phyloP scores from a whole-genome alignment of 64 coral and sea anemone genomes.

The Cladopsammia gracilis region DNA sequence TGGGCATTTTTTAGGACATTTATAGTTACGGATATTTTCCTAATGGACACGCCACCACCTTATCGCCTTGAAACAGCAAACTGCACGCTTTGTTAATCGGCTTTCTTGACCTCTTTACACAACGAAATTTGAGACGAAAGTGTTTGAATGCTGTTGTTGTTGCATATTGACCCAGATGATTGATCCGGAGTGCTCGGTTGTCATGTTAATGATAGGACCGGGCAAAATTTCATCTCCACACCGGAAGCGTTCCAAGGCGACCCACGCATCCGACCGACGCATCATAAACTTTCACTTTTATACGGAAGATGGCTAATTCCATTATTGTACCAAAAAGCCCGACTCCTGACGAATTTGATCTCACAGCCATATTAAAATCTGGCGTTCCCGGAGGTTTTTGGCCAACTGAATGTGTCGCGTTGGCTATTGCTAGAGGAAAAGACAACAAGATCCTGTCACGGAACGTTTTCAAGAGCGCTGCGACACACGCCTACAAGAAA shows the following conservation, averaged over 20 bases:
- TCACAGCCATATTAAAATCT: slow-evolving; percentile 22
- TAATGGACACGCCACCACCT: no score
- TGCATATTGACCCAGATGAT: neutral
- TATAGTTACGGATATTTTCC: no score
- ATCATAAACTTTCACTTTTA: slow-evolving; percentile 1
- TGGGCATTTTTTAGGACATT: no score
- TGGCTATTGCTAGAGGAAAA: slow-evolving; percentile 25
- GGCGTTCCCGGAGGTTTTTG: slow-evolving; percentile 62
- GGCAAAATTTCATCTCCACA: neutral
- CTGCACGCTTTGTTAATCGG: neutral
- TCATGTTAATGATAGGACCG: neutral
- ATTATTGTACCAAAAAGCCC: neutral
- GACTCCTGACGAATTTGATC: slow-evolving; percentile 34
- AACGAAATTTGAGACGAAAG: neutral
- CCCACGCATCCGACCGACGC: neutral
- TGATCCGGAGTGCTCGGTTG: neutral
- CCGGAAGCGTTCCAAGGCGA: neutral
- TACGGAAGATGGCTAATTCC: neutral
- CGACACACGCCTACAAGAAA: neutral
- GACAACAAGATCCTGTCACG: slow-evolving; percentile 26
- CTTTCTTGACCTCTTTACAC: neutral
- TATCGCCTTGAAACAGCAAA: no score
- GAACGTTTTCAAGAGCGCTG: slow-evolving; percentile 32
- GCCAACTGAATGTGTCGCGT: slow-evolving; percentile 3
- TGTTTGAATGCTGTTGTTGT: neutral